Evolutionary conservation across 2,888 invertebrate genomes (phyloP).

Genomic region (Hyles lineata): DNA sequence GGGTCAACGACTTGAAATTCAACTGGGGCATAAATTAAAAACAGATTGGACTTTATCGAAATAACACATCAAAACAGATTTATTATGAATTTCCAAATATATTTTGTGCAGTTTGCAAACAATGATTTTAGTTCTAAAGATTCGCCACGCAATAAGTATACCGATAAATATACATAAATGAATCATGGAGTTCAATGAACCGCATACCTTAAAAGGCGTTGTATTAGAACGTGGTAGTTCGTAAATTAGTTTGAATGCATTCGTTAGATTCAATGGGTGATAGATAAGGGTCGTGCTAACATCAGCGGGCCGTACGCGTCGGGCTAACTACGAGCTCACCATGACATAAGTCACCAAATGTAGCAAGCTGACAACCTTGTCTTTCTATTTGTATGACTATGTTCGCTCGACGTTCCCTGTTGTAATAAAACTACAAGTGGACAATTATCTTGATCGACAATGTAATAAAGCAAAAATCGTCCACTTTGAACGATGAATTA

Average conservation of each 20-base stretch:
- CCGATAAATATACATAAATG: slow-evolving; percentile 56
- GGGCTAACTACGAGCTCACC: slow-evolving; percentile 68
- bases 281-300: slow-evolving; percentile 55
- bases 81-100: slow-evolving; percentile 43
- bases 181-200: slow-evolving; percentile 69
- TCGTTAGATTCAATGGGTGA: slow-evolving; percentile 60
- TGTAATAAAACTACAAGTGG: slow-evolving; percentile 55
- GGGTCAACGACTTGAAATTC: slow-evolving; percentile 48
- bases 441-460: slow-evolving; percentile 53
- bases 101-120: slow-evolving; percentile 33
- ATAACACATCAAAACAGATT: slow-evolving; percentile 45
- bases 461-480: slow-evolving; percentile 24
- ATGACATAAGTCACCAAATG: slow-evolving; percentile 82
- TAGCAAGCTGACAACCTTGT: slow-evolving; percentile 79
- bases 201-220: slow-evolving; percentile 57
- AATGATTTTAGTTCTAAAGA: slow-evolving; percentile 12
- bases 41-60: slow-evolving; percentile 48
- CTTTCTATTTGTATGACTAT: slow-evolving; percentile 72
- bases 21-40: slow-evolving; percentile 48
- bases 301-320: slow-evolving; percentile 50
- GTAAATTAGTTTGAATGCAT: slow-evolving; percentile 48
- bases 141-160: slow-evolving; percentile 34
- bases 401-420: slow-evolving; percentile 51
- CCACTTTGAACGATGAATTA: background rate
- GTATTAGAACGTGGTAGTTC: slow-evolving; percentile 55